Evolutionary conservation across 35 echinoderm and acorn worm genomes (phyloP), one percentile per base, ranked within the genome.

Genomic region (Hemicentrotus pulcherrimus): DNA sequence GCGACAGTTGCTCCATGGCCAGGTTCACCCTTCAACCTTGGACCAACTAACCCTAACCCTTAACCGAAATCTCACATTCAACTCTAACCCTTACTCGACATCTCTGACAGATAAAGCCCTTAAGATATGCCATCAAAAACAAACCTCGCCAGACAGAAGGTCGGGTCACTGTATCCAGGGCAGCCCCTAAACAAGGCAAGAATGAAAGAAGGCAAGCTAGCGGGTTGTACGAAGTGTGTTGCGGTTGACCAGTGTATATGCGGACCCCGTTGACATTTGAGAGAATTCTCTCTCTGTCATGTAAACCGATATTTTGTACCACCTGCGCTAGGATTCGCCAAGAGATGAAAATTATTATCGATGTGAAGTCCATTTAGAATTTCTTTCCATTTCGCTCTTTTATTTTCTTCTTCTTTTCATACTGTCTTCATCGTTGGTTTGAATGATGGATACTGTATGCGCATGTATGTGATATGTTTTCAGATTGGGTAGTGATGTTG

Each of bases 281-380:
- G 65, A 22, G 65, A 4, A 78, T 78, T 78, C 24, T 78, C 19
- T 28, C 19, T 18, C 22, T 8, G 65, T 78, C 65, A 78, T 78
- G 24, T 78, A 78, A 78, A 78, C 65, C 65, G 65, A 78, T 78
- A 78, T 78, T 78, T 22, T 4, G 19, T 78, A 6, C 65, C 65
- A 78, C 65, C 65, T 78, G 65, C 65, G 6, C 28, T 22, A 28
- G 15, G 65, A 78, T 78, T 78, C 65, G 65, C 22, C 65, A 24
- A 78, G 65, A 78, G 65, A 78, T 78, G 65, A 78, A 78, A 78
- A 78, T 78, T 78, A 78, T 78, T 78, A 78, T 78, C 65, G 65
- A 78, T n/a, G 28, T 28, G 65, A n/a, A 78, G 18, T 78, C 28
- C 65, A n/a, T 78, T 78, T 78, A 18, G 22, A 78, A 6, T n/a